Evolutionary conservation across 2,797 vertebrate genomes (phyloP).

Genomic region (Merluccius polli): DNA sequence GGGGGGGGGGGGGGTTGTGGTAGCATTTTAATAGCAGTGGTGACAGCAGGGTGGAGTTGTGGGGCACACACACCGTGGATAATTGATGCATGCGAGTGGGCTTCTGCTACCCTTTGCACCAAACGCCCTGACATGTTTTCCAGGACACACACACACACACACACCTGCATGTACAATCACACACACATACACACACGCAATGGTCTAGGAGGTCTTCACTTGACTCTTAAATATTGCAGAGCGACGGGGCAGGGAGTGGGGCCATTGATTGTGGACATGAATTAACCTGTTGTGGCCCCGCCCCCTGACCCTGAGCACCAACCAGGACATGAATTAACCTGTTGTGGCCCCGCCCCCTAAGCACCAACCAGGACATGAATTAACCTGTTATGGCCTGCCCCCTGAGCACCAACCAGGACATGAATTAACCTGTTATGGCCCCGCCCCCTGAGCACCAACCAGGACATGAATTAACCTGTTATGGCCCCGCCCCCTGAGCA

Average conservation of each 20-base stretch:
- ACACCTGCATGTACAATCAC: not conserved
- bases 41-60: not conserved
- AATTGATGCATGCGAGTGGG: not conserved
- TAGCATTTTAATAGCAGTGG: not conserved
- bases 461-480: too few species aligned
- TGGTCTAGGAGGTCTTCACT: not conserved
- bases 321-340: not conserved
- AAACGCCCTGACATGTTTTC: not conserved
- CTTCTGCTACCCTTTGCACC: not conserved
- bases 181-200: not conserved
- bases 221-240: not conserved
- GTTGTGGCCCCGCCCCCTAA: not conserved
- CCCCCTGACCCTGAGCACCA: too few species aligned
- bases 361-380: not conserved
- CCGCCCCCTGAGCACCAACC: too few species aligned
- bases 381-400: not conserved
- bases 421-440: too few species aligned
- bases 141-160: not conserved
- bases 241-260: too few species aligned
- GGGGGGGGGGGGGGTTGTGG: not conserved
- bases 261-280: not conserved
- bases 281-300: too few species aligned
- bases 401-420: too few species aligned
- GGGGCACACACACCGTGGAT: not conserved
- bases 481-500: too few species aligned